Evolutionary conservation across 2,888 invertebrate genomes (phyloP), one percentile per base, ranked within the genome.

Genomic region (Perdita meconis): DNA sequence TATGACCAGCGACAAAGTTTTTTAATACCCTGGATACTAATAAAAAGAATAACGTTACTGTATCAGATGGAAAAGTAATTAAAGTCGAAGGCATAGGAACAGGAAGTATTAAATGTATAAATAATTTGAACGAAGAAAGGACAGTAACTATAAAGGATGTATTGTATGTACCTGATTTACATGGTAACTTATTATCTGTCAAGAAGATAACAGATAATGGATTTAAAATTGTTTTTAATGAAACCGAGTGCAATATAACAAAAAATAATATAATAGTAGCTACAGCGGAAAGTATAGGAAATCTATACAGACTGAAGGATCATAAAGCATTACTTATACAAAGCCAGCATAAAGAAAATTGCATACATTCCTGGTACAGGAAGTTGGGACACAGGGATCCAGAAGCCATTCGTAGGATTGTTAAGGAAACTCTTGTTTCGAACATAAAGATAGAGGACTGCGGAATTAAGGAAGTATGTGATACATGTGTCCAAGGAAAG

Each of bases 371-470:
- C 13, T 51, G 51, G 26, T 26, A 51, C 13, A 51, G 26, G 51
- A 51, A 26, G 19, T n/a, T 51, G 5, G 26, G 51, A 13, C 51
- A 51, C 51, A 51, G 51, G 2, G 51, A 51, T 51, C 26, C 51
- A 19, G 26, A 51, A n/a, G 51, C 24, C 1, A 51, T 51, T n/a
- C 16, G 26, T 2, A 26, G 19, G 5, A 13, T 51, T 13, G 13
- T n/a, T 13, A n/a, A 24, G 2, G 26, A 51, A 51, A 19, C 12
- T 1, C 51, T 51, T 24, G 51, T 26, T 2, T 12, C 13, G 13
- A n/a, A 51, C 26, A 26, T 51, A n/a, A 51, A 51, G 19, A 51
- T 51, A 51, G 26, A 51, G 26, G 26, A 51, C 51, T 51, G 26
- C 19, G 26, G n/a, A n/a, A 26, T 51, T 26, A 51, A 13, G 1